A percentile compares a stretch with the other conserved stretches of the same genome.
These are phyloP conservation scores for Alouatta palliata DNA, from an alignment of 2,113 vertebrate genomes.

Conservation along the genomic window DNA sequence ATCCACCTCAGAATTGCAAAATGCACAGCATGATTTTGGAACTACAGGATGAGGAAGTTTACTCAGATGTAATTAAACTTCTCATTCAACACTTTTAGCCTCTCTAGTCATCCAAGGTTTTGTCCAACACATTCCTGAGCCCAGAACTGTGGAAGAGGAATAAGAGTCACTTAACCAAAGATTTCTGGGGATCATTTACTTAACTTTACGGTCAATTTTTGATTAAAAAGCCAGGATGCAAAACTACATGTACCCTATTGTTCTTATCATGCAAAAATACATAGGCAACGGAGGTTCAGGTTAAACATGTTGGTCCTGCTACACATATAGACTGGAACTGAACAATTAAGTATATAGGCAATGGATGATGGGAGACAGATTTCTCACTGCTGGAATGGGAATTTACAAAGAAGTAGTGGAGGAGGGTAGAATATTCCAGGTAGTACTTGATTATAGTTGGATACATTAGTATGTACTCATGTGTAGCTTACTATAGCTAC, in stretches of 20 bases:
- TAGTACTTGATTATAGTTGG: neutral
- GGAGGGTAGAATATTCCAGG: neutral
- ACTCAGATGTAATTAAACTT: neutral
- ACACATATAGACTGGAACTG: neutral
- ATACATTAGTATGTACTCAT: neutral
- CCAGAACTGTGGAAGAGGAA: neutral
- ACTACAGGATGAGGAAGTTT: neutral
- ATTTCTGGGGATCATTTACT: neutral
- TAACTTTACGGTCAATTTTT: neutral
- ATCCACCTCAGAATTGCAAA: neutral
- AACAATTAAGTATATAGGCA: neutral
- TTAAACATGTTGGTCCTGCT: neutral
- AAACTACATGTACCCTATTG: neutral
- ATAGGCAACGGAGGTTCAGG: neutral
- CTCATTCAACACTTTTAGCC: neutral
- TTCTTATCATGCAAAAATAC: neutral
- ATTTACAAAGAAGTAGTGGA: neutral
- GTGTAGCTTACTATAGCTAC: neutral
- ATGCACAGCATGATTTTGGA: fast-evolving
- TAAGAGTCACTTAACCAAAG: neutral
- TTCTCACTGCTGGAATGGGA: neutral
- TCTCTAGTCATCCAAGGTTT: neutral
- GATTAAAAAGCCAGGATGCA: neutral
- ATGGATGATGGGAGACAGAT: neutral
- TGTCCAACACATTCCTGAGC: neutral